These are phyloP conservation scores for Linnaemya vulpina DNA, from an alignment of 2,888 invertebrate genomes.

Conservation along the genomic window DNA sequence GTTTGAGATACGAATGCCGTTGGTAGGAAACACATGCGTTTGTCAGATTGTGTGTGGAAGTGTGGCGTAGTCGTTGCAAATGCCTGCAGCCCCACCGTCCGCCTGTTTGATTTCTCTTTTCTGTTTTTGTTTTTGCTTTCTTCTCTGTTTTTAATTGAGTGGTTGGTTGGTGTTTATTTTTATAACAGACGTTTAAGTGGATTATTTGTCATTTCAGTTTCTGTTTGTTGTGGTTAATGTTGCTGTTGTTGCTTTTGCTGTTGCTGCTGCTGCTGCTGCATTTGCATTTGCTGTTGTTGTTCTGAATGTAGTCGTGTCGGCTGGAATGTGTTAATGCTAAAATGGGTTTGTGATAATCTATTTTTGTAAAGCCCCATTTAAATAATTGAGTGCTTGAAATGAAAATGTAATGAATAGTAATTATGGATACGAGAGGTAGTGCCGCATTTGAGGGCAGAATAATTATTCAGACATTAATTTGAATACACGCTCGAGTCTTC, in stretches of 20 bases:
- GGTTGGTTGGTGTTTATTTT: conserved; percentile 62
- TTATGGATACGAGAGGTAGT: conserved; percentile 6
- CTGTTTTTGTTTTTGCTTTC: background rate
- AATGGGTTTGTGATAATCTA: conserved; percentile 53
- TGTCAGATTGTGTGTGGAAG: background rate
- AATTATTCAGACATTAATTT: conserved; percentile 30
- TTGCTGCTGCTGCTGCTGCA: conserved; percentile 7
- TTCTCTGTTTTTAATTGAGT: conserved; percentile 45
- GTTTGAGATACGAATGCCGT: conserved; percentile 16
- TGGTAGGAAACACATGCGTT: background rate
- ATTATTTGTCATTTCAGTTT: conserved; percentile 64
- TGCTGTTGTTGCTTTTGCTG: conserved; percentile 20
- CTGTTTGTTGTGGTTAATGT: conserved; percentile 35
- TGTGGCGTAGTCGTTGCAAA: background rate
- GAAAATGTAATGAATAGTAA: conserved; percentile 40
- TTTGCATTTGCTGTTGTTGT: background rate
- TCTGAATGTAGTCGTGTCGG: background rate
- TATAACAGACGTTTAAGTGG: conserved; percentile 66
- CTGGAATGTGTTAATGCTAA: conserved; percentile 43
- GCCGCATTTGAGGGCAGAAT: conserved; percentile 7
- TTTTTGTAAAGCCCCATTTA: conserved; percentile 61
- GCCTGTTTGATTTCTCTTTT: background rate
- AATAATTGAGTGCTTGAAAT: conserved; percentile 55
- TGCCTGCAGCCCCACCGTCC: conserved; percentile 2
- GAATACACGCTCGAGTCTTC: background rate